Base-by-base conservation (phyloP, 2,113 vertebrate species). In the Rhea pennata region DNA sequence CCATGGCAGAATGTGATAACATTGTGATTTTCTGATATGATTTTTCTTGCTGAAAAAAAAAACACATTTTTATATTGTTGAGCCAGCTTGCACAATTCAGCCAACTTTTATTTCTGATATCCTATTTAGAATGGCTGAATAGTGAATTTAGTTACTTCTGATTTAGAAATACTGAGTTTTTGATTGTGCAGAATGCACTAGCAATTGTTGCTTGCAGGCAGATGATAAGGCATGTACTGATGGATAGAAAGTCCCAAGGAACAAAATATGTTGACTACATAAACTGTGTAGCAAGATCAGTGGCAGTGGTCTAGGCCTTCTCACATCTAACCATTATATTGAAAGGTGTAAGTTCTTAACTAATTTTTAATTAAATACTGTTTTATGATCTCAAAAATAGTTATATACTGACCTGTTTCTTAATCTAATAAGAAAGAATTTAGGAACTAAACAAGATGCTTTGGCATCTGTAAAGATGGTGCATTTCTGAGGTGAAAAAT, bases 1-100 rank as follows among this genome's bases (percentile, higher is more conserved):
- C 98, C 98, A 98, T 98, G 96, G 98, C 95, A 77, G 95, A 98
- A 79, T 99, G 98, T 62, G 99, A 99, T 98, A 99, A 98, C 98
- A 98, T 98, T 96, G 88, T 96, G 82, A 96, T 96, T 96, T 90
- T 71, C 96, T 96, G 94, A 33, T 77, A 93, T 3, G 79, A 58
- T 70, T 93, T 96, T 95, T 90, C 88, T 96, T 81, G 94, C 98
- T 98, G 97, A 91, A 97, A 95, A 87, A 93, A 98, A 96, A 97
- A 96, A 96, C 98, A 96, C 70, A 74, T 91, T 95, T 96, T 94
- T 95, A 96, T 54, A 50, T 92, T 74, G 91, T 81, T 92, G 88
- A 96, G 72, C 69, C 85, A 69, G 64, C 6, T 7, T 5, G 17
- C 76, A 70, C 61, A 48, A 31, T 84, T 83, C 20, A 53, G 82